Base-by-base conservation (phyloP, 2,797 vertebrate species). In the Mareca penelope region DNA sequence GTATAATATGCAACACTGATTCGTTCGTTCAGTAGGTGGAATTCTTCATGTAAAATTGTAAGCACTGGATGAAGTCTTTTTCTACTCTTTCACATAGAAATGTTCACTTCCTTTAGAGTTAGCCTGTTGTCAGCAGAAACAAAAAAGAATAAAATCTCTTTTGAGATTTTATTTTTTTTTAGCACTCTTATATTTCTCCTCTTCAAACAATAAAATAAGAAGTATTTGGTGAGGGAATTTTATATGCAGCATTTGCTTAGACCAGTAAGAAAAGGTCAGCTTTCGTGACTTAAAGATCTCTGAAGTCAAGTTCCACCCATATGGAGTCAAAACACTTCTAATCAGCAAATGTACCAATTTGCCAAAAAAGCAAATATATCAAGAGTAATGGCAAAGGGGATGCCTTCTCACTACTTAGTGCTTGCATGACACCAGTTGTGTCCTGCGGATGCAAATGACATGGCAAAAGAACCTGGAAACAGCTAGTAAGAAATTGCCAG, bases 101-200 rank as follows among this genome's bases (percentile, higher is more conserved):
- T 8, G 12, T 14, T 6, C 69, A 83, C 48, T 91, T 93, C 56
- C 82, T 95, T 91, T 81, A 81, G 35, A 88, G 29, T 80, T 64
- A 79, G 42, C 39, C 42, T 64, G 23, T 26, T 89, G 70, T 83
- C 67, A 92, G 48, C 67, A 94, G 59, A 96, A 91, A 77, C 13
- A 81, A 89, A 48, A 33, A 84, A 46, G 14, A 50, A 46, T 57
- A 80, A 59, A 3, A 29, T 29, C 10, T 60, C 22, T 88, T 92
- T 71, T 29, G 79, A 90, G 52, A 91, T 86, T 3, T 17, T 64
- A 59, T 55, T 75, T 68, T 60, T 75, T 40, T 35, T 39, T 40
- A 79, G 85, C 88, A 64, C 61, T 81, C 50, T 78, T 48, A 5
- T 19, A 79, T 86, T 94, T 89, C 24, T 67, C 18, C 23, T 84